phyloP scores from a whole-genome alignment of 2,113 vertebrate genomes.

The Nesoenas mayeri region DNA sequence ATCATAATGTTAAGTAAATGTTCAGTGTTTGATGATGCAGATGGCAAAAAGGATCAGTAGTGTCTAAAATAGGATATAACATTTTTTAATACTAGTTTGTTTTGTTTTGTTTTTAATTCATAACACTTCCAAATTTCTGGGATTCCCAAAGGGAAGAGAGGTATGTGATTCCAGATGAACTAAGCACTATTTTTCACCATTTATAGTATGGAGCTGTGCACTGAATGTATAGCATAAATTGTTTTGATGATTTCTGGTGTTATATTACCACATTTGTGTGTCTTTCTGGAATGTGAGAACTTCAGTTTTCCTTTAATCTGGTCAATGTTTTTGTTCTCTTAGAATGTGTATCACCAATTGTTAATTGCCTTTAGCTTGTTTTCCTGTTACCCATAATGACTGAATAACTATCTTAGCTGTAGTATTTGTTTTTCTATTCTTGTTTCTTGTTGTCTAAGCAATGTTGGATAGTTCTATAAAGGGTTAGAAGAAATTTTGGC shows the following conservation, averaged over 20 bases:
- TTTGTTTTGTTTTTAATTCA: slow-evolving; percentile 56
- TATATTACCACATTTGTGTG: not conserved
- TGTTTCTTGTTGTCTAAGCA: slow-evolving; percentile 3
- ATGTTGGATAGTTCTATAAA: not conserved
- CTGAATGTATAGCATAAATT: not conserved
- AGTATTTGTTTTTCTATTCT: not conserved
- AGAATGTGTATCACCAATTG: not conserved
- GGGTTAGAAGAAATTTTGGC: not conserved
- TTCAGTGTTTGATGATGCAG: not conserved
- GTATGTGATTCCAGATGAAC: slow-evolving; percentile 68
- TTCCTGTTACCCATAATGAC: not conserved
- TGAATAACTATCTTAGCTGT: not conserved
- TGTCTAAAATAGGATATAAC: not conserved
- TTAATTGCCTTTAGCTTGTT: not conserved
- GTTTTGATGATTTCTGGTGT: not conserved
- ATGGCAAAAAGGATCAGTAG: not conserved
- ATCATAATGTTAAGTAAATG: not conserved
- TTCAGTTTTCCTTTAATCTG: not conserved
- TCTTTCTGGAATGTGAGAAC: not conserved
- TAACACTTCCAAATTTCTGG: slow-evolving; percentile 74
- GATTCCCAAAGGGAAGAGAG: slow-evolving; percentile 83
- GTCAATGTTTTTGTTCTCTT: not conserved
- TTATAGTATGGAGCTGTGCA: slow-evolving; percentile 6
- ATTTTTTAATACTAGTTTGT: slow-evolving; percentile 56
- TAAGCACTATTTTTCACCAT: slow-evolving; percentile 15